Evolutionary conservation across 2,888 invertebrate genomes (phyloP).

Genomic region (Chloromyia formosa): DNA sequence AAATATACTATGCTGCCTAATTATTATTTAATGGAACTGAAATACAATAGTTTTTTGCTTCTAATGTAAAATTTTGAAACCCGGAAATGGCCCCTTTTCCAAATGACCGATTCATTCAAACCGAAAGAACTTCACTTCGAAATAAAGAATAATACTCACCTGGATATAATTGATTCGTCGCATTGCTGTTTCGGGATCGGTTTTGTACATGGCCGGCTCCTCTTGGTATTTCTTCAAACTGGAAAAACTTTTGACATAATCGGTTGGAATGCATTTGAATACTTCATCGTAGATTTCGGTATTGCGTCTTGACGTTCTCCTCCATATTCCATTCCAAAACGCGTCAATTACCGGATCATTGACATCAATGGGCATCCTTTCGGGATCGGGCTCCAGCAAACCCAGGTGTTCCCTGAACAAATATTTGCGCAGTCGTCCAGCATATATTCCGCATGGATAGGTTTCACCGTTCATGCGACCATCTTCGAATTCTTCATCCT

Average conservation of each 20-base stretch:
- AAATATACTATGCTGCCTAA: no score
- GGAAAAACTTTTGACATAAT: slow-evolving; percentile 80
- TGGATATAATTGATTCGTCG: slow-evolving; percentile 77
- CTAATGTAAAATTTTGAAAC: no score
- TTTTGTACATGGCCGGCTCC: slow-evolving; percentile 75
- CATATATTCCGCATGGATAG: slow-evolving; percentile 86
- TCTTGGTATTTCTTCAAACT: slow-evolving; percentile 81
- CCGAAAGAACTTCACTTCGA: no score
- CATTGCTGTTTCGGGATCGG: slow-evolving; percentile 77
- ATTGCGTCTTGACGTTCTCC: slow-evolving; percentile 80
- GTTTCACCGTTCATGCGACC: slow-evolving; percentile 83
- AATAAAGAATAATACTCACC: slow-evolving; percentile 65
- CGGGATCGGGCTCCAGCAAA: slow-evolving; percentile 64
- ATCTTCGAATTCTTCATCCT: slow-evolving; percentile 83
- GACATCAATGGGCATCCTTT: slow-evolving; percentile 67
- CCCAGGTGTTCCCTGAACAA: slow-evolving; percentile 91
- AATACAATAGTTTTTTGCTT: no score
- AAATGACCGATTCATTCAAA: no score
- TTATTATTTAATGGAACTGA: no score
- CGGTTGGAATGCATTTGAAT: slow-evolving; percentile 90
- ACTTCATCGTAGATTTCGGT: slow-evolving; percentile 92
- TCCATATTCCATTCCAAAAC: slow-evolving; percentile 89
- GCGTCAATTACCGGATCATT: slow-evolving; percentile 81
- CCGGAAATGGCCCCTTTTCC: no score
- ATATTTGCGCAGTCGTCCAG: slow-evolving; percentile 82